Conservation (phyloP, 2,888 invertebrate species). For the Tipula confusa region DNA sequence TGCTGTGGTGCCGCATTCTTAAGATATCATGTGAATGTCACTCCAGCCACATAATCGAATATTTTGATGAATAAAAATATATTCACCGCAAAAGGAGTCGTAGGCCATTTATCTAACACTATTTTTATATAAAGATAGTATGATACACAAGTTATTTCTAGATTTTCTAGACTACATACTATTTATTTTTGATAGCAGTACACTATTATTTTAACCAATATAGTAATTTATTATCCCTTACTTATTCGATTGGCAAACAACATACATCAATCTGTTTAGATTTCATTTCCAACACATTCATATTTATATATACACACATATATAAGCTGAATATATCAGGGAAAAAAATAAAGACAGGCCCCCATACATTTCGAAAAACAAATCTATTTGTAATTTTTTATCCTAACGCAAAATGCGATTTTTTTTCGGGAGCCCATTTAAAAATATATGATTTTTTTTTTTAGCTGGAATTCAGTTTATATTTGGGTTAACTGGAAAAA, state of each 20-base stretch:
- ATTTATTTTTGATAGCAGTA: background rate
- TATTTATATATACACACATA: background rate
- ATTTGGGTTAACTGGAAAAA: slow-evolving; percentile 3
- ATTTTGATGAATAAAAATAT: too few relatives aligned
- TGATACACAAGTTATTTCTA: too few relatives aligned
- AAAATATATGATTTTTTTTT: background rate
- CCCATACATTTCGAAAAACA: background rate
- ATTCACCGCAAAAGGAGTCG: too few relatives aligned
- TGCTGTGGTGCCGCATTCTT: too few relatives aligned
- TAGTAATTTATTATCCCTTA: background rate
- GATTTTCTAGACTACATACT: too few relatives aligned
- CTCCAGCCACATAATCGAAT: too few relatives aligned
- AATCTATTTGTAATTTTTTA: background rate
- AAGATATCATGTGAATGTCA: too few relatives aligned
- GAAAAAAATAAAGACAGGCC: background rate
- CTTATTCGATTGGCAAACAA: background rate
- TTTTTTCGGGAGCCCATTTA: background rate
- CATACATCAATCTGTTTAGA: slow-evolving; percentile 1
- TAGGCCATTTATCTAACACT: too few relatives aligned
- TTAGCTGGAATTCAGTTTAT: background rate
- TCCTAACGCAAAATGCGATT: background rate
- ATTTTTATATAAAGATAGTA: too few relatives aligned
- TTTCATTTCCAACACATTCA: background rate
- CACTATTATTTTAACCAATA: background rate
- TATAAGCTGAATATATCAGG: too few relatives aligned